These are phyloP conservation scores for Homalodisca vitripennis DNA, from an alignment of 1,140 invertebrate species.

Conservation along the genomic window DNA sequence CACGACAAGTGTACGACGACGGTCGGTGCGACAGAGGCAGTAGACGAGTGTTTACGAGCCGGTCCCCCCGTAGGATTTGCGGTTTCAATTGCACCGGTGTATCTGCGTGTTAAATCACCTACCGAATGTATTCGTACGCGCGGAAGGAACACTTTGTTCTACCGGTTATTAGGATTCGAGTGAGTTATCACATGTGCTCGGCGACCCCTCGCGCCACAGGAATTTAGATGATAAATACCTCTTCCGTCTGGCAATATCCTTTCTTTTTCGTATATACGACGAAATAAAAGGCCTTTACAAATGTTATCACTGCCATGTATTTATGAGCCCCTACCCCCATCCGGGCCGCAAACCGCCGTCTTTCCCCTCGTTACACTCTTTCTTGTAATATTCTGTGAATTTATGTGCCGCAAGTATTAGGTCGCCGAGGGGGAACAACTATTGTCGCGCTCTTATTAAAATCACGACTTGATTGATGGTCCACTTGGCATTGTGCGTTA, in stretches of 20 bases:
- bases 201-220: constrained; percentile 23
- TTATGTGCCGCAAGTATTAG: constrained; percentile 43
- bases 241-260: constrained; percentile 40
- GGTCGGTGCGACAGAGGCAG: too few relatives aligned
- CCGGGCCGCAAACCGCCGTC: constrained; percentile 35
- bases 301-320: constrained; percentile 46
- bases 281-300: constrained; percentile 40
- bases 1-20: too few relatives aligned
- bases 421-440: constrained; percentile 31
- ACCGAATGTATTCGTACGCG: neutral
- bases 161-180: constrained; percentile 16
- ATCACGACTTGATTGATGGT: constrained; percentile 41
- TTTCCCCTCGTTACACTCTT: constrained; percentile 37
- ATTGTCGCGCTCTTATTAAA: constrained; percentile 40
- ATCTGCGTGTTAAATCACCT: constrained; percentile 17
- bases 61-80: too few relatives aligned
- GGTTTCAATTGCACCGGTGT: constrained; percentile 7
- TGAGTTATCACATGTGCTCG: constrained; percentile 32
- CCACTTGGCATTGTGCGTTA: too few relatives aligned
- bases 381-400: constrained; percentile 42
- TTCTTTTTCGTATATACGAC: constrained; percentile 43
- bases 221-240: constrained; percentile 44
- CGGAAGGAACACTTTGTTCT: neutral
- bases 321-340: constrained; percentile 41
- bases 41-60: too few relatives aligned